Base-by-base conservation (phyloP, 2,888 invertebrate species). In the Apotomis betuletana region DNA sequence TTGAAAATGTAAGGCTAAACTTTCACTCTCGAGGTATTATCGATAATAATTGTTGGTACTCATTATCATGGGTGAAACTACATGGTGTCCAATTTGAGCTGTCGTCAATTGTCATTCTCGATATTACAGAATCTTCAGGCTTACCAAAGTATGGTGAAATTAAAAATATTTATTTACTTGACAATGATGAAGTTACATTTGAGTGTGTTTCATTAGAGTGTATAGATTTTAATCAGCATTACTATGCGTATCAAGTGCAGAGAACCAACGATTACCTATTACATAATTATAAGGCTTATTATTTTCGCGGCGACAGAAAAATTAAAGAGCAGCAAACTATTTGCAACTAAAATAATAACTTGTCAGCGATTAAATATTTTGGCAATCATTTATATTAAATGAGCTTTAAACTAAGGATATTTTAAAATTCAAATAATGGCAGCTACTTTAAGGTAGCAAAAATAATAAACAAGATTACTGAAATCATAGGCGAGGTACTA, bases 191-290 rank as follows among this genome's bases (percentile, higher is more conserved):
- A n/a, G 60, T 60, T 60, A 44, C 44, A 46, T 60, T 60, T 44
- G 13, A 60, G 13, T 60, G 60, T 58, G n/a, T 46, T n/a, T 13
- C n/a, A 13, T n/a, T 60, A 5, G 13, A 60, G n/a, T 60, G 46
- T n/a, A 12, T 44, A n/a, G 46, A 60, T 44, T 60, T 60, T 60
- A 46, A 60, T 60, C 13, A 60, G 13, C 60, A 64, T 54, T 52
- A 41, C 44, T 64, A 46, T 54, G 64, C 64, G 4, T 55, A 55
- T 41, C 12, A 64, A 13, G 60, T 60, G 51, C 51, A 51, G 51
- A n/a, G n/a, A 51, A 51, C 51, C 51, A n/a, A 51, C 12, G 51
- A 51, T 9, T 51, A 51, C n/a, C n/a, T 51, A 51, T 51, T 51
- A 12, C 51, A 51, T 4, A 51, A n/a, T 51, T 51, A 51, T 51